Conservation (phyloP, 2,113 vertebrate genomes). For the Verasper variegatus region DNA sequence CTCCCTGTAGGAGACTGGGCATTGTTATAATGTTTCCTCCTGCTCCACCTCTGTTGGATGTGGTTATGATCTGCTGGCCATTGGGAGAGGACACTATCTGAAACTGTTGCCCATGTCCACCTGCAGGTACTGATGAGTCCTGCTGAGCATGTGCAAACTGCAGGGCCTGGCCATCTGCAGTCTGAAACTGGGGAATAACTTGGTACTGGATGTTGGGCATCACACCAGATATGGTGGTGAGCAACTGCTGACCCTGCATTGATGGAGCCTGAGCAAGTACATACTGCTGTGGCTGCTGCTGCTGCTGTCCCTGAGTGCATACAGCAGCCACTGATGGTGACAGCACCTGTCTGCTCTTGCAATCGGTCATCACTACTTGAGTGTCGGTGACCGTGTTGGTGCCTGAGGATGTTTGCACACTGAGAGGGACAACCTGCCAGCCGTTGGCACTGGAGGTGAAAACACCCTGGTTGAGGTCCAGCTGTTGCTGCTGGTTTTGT, state of each 20-base stretch:
- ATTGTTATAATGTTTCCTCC: slow-evolving; percentile 91
- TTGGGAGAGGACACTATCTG: slow-evolving; percentile 89
- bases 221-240: slow-evolving; percentile 89
- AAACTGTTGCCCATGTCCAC: slow-evolving; percentile 88
- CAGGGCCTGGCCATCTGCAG: slow-evolving; percentile 92
- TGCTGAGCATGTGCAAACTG: slow-evolving; percentile 91
- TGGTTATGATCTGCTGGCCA: slow-evolving; percentile 90
- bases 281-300: slow-evolving; percentile 83
- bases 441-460: slow-evolving; percentile 89
- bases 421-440: slow-evolving; percentile 92
- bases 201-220: slow-evolving; percentile 97
- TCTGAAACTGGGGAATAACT: slow-evolving; percentile 97
- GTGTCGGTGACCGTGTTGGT: slow-evolving; percentile 82
- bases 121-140: slow-evolving; percentile 80
- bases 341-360: slow-evolving; percentile 83
- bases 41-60: slow-evolving; percentile 78
- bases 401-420: slow-evolving; percentile 68
- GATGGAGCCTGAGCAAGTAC: slow-evolving; percentile 88
- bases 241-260: slow-evolving; percentile 91
- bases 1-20: slow-evolving; percentile 92
- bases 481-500: slow-evolving; percentile 81
- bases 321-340: slow-evolving; percentile 68
- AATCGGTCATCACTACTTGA: slow-evolving; percentile 77
- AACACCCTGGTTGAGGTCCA: slow-evolving; percentile 89
- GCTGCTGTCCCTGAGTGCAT: slow-evolving; percentile 77